Evolutionary conservation across 2,888 invertebrate genomes (phyloP).

Genomic region (Lathronympha strigana): DNA sequence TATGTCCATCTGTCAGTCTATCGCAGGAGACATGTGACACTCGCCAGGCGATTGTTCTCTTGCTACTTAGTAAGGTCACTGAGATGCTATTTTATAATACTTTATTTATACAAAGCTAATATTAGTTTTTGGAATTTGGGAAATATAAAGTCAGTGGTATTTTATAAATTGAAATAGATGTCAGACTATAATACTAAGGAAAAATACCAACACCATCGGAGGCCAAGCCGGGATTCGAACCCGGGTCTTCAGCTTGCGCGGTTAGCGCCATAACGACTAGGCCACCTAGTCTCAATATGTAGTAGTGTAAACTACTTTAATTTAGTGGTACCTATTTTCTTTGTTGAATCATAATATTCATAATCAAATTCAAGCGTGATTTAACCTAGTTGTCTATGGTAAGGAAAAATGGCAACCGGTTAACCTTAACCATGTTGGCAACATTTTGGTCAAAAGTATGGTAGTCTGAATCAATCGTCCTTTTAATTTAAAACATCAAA

Average conservation of each 20-base stretch:
- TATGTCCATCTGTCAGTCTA: slow-evolving; percentile 65
- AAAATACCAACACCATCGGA: no score
- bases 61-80: slow-evolving; percentile 13
- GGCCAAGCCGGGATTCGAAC: no score
- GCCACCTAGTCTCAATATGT: no score
- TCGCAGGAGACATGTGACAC: slow-evolving; percentile 53
- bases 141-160: neutral
- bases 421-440: neutral
- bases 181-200: no score
- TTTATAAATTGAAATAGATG: neutral
- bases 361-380: neutral
- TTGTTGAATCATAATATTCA: no score
- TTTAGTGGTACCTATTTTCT: no score
- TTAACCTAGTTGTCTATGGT: neutral
- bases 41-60: slow-evolving; percentile 38
- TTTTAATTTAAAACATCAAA: no score
- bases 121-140: neutral
- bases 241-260: no score
- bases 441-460: no score
- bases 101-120: neutral
- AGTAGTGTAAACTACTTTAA: no score
- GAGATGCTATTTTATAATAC: neutral
- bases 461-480: no score
- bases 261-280: no score
- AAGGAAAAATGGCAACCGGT: neutral